Conservation (phyloP, 2,888 invertebrate species). For the Xestoiulus laeticollis region DNA sequence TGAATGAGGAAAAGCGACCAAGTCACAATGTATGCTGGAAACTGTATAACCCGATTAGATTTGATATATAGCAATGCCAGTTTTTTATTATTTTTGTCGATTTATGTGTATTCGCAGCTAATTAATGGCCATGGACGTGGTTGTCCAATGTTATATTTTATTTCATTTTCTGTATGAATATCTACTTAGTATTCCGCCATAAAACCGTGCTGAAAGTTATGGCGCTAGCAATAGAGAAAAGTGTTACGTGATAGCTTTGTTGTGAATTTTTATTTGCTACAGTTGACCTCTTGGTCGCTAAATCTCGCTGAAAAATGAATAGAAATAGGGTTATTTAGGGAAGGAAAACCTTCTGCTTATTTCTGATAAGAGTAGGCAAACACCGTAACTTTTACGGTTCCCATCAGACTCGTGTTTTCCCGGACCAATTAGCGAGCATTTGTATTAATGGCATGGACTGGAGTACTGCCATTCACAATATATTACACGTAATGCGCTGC, state of each 20-base stretch:
- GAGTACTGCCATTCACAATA: slow-evolving; percentile 30
- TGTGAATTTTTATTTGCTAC: slow-evolving; percentile 48
- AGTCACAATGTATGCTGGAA: background rate
- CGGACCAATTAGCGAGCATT: slow-evolving; percentile 45
- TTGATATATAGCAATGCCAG: slow-evolving; percentile 32
- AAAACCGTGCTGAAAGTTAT: slow-evolving; percentile 39
- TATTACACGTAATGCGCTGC: slow-evolving; percentile 1
- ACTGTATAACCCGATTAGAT: slow-evolving; percentile 33
- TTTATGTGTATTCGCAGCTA: slow-evolving; percentile 11
- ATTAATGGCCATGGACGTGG: slow-evolving; percentile 31
- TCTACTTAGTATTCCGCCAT: slow-evolving; percentile 40
- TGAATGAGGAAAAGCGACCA: background rate
- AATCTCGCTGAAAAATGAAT: slow-evolving; percentile 49
- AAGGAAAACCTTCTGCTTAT: slow-evolving; percentile 48
- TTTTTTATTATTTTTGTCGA: slow-evolving; percentile 10
- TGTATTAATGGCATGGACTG: slow-evolving; percentile 31
- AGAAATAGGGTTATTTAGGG: slow-evolving; percentile 45
- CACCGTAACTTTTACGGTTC: slow-evolving; percentile 50
- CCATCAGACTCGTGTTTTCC: slow-evolving; percentile 47
- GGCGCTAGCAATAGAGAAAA: slow-evolving; percentile 19
- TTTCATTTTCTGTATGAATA: slow-evolving; percentile 41
- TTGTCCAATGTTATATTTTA: slow-evolving; percentile 24
- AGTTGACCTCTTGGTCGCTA: slow-evolving; percentile 46
- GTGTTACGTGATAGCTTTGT: slow-evolving; percentile 46
- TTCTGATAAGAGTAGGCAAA: slow-evolving; percentile 50